Evolutionary conservation across 2,888 invertebrate genomes (phyloP), one percentile per base, ranked within the genome.

Genomic region (Cataglyphis albicans): DNA sequence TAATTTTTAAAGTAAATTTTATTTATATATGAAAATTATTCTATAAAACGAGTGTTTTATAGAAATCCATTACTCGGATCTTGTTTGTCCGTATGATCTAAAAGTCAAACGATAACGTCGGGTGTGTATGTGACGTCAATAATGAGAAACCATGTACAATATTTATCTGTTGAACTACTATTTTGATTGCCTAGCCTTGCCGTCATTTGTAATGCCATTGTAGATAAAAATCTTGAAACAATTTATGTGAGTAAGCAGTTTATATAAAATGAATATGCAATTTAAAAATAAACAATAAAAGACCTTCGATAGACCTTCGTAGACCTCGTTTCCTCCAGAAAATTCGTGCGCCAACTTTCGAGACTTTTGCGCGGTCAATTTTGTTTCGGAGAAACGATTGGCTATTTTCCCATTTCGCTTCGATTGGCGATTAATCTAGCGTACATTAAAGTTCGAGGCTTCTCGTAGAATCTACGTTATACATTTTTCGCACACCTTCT

Each of bases 351-450:
- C 48, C 12, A 65, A 25, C 18, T 63, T 6, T 1, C 18, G 12
- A 64, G 21, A 35, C 65, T 52, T 25, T 52, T 18, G 18, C 25
- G 35, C 48, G 18, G 52, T 65, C 65, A 38, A 75, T 65, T 65
- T 25, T 35, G 18, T 21, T 21, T 12, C 10, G 57, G 10, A 12
- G 32, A 35, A 48, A 64, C 48, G n/a, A 73, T n/a, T 44, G 15
- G 21, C 65, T 65, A 7, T 65, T 75, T 61, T 74, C n/a, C 6
- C 15, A 5, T 48, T 65, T 75, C 25, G 48, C 48, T 52, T 44
- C 48, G 35, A 75, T 75, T 44, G 32, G 9, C 5, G 44, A 64
- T 64, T 74, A 74, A 63, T 65, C 21, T 48, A 75, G 63, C 9
- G 9, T 44, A 25, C 6, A 18, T 18, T 73, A 44, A 63, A 61